Base-by-base conservation (phyloP, 2,113 vertebrate species). In the Chloroceryle aenea region DNA sequence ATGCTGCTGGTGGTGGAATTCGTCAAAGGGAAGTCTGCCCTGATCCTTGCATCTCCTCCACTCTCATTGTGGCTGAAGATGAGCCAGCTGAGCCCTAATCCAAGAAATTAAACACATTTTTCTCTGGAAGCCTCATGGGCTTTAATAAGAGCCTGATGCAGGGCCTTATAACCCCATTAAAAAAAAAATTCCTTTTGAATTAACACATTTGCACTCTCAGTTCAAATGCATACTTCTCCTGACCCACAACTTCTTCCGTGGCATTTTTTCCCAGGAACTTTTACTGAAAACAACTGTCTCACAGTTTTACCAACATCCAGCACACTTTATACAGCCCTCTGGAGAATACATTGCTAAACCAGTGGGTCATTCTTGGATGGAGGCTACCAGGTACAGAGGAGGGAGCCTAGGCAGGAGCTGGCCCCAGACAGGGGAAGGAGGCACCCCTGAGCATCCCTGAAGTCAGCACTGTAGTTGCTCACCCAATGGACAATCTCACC, bases 11-110 rank as follows among this genome's bases (percentile, higher is more conserved):
- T 59, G 42, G 3, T 40, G 29, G 27, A 55, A 88, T 10, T 9
- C n/a, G 36, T 34, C 55, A 21, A 32, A 75, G 26, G 38, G 50
- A 92, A 50, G 38, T 61, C 68, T 87, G 38, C 4, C 7, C 17
- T 0, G 0, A 32, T 12, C 23, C 20, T 68, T 76, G n/a, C 34
- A 25, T 42, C 86, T 85, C 23, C 13, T 64, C 63, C 1, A 0
- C 43, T 87, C 34, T 52, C 50, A 12, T 1, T 0, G 3, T 25
- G 59, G 23, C 43, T 59, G 32, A 85, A 55, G 45, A 74, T 19
- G 12, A 87, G 36, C 8, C 2, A 0, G 30, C 16, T 40, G 71
- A 79, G 9, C 26, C 34, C 38, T 43, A 55, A 75, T 29, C 30
- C 23, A 64, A 61, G 27, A 80, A 69, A 69, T 2, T 9, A 75